Base-by-base conservation (phyloP, 1,140 invertebrate species). In the Temnothorax nylanderi region DNA sequence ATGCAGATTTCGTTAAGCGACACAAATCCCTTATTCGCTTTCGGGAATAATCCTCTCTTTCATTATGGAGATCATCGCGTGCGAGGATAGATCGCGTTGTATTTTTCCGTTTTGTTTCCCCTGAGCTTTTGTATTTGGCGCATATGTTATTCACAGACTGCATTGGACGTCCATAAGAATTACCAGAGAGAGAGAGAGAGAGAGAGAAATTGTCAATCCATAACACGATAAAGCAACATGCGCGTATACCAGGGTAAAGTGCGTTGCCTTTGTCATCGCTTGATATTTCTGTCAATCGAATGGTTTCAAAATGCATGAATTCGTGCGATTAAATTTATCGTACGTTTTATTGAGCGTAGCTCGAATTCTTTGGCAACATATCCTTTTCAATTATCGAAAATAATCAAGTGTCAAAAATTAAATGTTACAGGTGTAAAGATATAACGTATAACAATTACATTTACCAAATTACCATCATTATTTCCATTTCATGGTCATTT, bases 11-110 rank as follows among this genome's bases (percentile, higher is more conserved):
- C 54, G 69, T 84, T 69, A 84, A 84, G 41, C 69, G 32, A 34
- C 58, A 34, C 21, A 78, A 85, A 85, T 85, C 82, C 26, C 47
- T 85, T 76, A 76, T 85, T 65, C 82, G 82, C 69, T 58, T 84
- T 84, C 72, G 54, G 56, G 32, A 74, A 74, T 54, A 54, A 84
- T 84, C 80, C 80, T 60, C 51, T 34, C 80, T 84, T 84, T 84
- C 69, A 75, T 84, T 84, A 84, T 75, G 67, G 69, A 37, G 18
- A 75, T 75, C 72, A 67, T 60, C 54, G 37, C 54, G 41, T 11
- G 41, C 13, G 26, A 6, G 26, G 13, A 84, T 62, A 60, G 54
- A 84, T 62, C 26, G n/a, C 41, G 44, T 60, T 84, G 74, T 74
- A 74, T 75, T 64, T 74, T 75, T 49, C 69, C 80, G 8, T 84